Conservation (phyloP, 1,140 invertebrate genomes). For the Drosophila bipectinata region DNA sequence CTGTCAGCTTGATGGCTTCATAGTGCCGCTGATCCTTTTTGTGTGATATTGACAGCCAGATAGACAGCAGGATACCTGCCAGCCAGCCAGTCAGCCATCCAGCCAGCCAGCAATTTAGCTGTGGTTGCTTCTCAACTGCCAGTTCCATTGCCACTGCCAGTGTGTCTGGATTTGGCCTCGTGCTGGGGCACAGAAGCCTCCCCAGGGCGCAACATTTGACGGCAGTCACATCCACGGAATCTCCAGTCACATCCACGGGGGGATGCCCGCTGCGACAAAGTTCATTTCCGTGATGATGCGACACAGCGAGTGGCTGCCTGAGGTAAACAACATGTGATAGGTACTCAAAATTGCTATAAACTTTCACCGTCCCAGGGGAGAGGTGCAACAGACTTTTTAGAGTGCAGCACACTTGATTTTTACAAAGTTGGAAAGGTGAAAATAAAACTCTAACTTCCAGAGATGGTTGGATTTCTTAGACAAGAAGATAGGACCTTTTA, state of each 20-base stretch:
- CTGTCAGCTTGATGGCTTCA: conserved; percentile 47
- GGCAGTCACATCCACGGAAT: conserved; percentile 24
- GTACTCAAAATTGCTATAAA: conserved; percentile 14
- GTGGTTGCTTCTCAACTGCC: conserved; percentile 14
- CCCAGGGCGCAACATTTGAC: conserved; percentile 45
- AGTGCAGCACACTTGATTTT: conserved; percentile 4
- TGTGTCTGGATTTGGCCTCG: conserved; percentile 23
- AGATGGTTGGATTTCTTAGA: neutral
- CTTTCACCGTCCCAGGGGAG: conserved; percentile 4
- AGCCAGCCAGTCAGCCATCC: neutral
- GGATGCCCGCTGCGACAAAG: conserved; percentile 36
- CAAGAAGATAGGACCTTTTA: neutral
- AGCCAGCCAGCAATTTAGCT: neutral
- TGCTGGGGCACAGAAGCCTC: conserved; percentile 12
- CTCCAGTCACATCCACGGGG: neutral
- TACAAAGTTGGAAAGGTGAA: neutral
- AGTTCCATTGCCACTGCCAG: conserved; percentile 26
- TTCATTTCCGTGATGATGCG: conserved; percentile 22
- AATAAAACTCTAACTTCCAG: neutral
- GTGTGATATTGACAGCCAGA: conserved; percentile 70
- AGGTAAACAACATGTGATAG: conserved; percentile 42
- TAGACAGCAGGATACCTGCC: conserved; percentile 65
- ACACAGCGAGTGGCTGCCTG: conserved; percentile 20
- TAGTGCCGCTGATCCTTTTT: conserved; percentile 51
- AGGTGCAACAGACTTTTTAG: conserved; percentile 7